phyloP scores from a whole-genome alignment of 2,113 vertebrate species.

The Benitochromis conjunctus region DNA sequence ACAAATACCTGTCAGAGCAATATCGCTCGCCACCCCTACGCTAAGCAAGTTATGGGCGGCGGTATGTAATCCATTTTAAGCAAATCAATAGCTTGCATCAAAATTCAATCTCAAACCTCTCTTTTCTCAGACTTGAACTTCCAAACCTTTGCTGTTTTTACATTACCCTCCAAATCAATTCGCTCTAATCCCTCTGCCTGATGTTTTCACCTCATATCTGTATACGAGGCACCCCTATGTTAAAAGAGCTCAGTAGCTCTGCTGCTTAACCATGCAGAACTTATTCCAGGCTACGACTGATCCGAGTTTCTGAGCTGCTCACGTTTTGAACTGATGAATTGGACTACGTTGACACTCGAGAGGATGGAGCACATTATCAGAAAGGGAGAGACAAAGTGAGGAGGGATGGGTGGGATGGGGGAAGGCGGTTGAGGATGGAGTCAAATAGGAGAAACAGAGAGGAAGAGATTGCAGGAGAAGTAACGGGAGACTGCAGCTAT shows the following conservation, averaged over 20 bases:
- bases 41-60: neutral
- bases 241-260: slow-evolving; percentile 26
- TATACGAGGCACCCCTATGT: slow-evolving; percentile 36
- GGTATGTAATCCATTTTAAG: slow-evolving; percentile 28
- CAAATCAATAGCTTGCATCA: slow-evolving; percentile 43
- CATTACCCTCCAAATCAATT: slow-evolving; percentile 30
- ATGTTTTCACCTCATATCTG: slow-evolving; percentile 41
- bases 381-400: neutral
- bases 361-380: slow-evolving; percentile 20
- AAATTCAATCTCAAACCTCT: slow-evolving; percentile 13
- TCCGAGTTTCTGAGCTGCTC: slow-evolving; percentile 26
- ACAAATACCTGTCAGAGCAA: slow-evolving; percentile 44
- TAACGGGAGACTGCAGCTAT: slow-evolving; percentile 35
- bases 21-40: neutral
- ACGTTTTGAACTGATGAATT: neutral
- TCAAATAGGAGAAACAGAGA: neutral
- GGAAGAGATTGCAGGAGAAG: slow-evolving; percentile 11
- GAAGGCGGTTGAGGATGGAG: neutral
- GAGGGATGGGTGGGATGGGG: neutral
- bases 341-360: slow-evolving; percentile 34
- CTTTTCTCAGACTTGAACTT: neutral
- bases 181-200: neutral
- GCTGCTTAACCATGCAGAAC: slow-evolving; percentile 57
- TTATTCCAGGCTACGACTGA: slow-evolving; percentile 40
- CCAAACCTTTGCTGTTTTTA: neutral